Conservation (phyloP, 2,888 invertebrate genomes). For the Andrena marginata region DNA sequence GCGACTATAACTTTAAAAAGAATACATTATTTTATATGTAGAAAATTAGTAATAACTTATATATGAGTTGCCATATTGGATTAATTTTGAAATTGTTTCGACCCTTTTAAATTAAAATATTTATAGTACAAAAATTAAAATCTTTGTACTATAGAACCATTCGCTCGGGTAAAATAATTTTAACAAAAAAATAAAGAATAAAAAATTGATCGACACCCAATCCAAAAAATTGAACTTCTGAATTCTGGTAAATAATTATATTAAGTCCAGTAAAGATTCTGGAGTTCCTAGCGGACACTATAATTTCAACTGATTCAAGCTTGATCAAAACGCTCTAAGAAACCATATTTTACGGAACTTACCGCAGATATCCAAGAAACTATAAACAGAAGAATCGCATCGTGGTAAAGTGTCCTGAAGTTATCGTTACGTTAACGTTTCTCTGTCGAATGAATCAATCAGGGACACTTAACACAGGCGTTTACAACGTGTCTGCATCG, state of each 20-base stretch:
- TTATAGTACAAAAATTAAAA: too few species aligned
- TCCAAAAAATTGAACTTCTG: not conserved
- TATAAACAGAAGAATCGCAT: not conserved
- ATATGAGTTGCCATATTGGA: too few species aligned
- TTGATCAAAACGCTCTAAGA: too few species aligned
- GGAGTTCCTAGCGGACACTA: too few species aligned
- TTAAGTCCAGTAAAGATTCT: too few species aligned
- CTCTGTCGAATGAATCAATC: slow-evolving; percentile 5
- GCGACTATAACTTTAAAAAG: too few species aligned
- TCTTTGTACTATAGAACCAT: not conserved
- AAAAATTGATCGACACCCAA: not conserved
- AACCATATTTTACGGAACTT: too few species aligned
- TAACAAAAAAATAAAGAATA: not conserved
- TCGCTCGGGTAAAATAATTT: not conserved
- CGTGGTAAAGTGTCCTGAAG: not conserved
- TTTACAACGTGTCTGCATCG: slow-evolving; percentile 4
- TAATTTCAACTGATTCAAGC: too few species aligned
- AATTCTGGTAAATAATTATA: too few species aligned
- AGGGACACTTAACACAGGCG: slow-evolving; percentile 2
- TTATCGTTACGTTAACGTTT: not conserved
- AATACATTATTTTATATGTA: not conserved
- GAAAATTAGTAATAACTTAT: too few species aligned
- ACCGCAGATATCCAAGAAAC: not conserved
- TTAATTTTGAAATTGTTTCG: too few species aligned
- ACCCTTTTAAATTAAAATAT: too few species aligned